Evolutionary conservation across 2,888 invertebrate genomes (phyloP).

Genomic region (Machimus rusticus): DNA sequence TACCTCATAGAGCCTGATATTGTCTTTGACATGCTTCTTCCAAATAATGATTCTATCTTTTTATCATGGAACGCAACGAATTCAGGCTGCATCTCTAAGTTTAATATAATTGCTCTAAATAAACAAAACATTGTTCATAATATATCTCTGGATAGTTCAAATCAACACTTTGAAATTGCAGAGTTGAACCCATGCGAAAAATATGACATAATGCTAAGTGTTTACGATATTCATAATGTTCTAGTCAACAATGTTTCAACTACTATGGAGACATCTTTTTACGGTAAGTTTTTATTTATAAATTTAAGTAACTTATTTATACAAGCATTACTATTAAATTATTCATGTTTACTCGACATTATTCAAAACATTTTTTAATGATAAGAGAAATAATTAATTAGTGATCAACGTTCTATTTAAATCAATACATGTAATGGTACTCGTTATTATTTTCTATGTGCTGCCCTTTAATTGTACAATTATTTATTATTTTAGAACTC

Average conservation of each 20-base stretch:
- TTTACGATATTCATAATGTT: conserved; percentile 3
- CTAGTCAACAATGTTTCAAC: background rate
- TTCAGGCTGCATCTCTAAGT: background rate
- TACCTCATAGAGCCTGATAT: background rate
- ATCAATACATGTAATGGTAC: no score
- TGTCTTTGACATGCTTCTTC: conserved; percentile 4
- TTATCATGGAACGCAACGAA: conserved; percentile 13
- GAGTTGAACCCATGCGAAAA: background rate
- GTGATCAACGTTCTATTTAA: no score
- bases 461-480: no score
- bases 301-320: no score
- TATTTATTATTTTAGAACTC: no score
- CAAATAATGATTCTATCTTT: conserved; percentile 14
- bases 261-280: background rate
- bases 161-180: background rate
- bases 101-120: background rate
- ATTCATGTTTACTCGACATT: no score
- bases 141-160: background rate
- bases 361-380: no score
- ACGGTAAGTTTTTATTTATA: background rate
- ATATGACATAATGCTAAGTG: background rate
- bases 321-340: no score
- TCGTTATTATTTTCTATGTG: no score
- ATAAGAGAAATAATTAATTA: no score
- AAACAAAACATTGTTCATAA: background rate